Conservation (phyloP, 1,140 invertebrate species). For the Trachelipus rathkii region DNA sequence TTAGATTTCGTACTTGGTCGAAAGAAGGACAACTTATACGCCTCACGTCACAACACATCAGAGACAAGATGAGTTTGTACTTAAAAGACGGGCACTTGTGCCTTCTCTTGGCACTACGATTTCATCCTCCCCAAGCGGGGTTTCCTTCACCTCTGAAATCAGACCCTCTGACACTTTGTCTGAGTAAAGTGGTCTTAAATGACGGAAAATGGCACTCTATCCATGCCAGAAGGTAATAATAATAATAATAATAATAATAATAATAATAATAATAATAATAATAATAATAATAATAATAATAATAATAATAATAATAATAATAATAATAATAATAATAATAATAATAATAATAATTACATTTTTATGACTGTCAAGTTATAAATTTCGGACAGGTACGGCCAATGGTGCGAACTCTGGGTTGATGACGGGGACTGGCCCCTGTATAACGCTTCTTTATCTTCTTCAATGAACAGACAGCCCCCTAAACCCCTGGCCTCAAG, state of each 20-base stretch:
- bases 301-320: too few species aligned
- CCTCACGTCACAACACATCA: constrained; percentile 16
- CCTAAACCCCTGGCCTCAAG: background rate
- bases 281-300: background rate
- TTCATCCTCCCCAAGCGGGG: background rate
- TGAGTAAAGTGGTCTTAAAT: constrained; percentile 10
- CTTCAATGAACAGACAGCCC: constrained; percentile 14
- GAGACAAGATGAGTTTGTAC: constrained; percentile 22
- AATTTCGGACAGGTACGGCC: constrained; percentile 1
- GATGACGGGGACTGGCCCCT: constrained; percentile 17
- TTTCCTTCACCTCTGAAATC: background rate
- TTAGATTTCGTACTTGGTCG: constrained; percentile 18
- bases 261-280: background rate
- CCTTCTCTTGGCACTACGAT: background rate
- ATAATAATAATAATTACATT: background rate
- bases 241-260: too few species aligned
- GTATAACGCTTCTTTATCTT: constrained; percentile 22
- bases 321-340: too few species aligned
- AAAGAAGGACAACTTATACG: constrained; percentile 6
- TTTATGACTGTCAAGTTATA: background rate
- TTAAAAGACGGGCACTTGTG: constrained; percentile 19
- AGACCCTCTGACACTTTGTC: background rate
- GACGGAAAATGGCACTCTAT: constrained; percentile 25
- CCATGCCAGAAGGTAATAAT: constrained; percentile 18
- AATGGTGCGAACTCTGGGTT: constrained; percentile 21